Base-by-base conservation (phyloP, 2,113 vertebrate species). In the Archocentrus centrarchus region DNA sequence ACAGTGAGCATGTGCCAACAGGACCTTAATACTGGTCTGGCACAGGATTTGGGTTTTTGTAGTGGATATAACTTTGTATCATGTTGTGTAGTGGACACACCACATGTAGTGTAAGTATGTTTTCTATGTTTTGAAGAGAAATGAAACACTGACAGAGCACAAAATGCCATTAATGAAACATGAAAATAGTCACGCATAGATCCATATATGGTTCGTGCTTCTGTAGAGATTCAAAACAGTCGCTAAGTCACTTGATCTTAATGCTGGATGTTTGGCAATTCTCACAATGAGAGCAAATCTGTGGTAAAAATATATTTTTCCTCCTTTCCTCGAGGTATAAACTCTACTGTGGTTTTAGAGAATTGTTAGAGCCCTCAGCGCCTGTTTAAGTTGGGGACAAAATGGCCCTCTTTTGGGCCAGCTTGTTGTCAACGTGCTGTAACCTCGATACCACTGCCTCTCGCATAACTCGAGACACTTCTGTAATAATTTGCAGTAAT, bases 1-100 rank as follows among this genome's bases (percentile, higher is more conserved):
- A 63, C 79, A 53, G 37, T 9, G 75, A 82, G 86, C 82, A 55
- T 81, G 77, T 88, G 91, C 47, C 91, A 81, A 77, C 66, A 68
- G 77, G 58, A 30, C 79, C 53, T 10, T 60, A 80, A 75, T 88
- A 58, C 50, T 53, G 80, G 55, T 83, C n/a, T 20, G 47, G 47
- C 47, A 53, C 66, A 73, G 6, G 53, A n/a, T 73, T 73, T 55
- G 47, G 47, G 6, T 8, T 73, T 55, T 32, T n/a, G 27, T n/a
- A 73, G 18, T 55, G 1, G 3, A 11, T n/a, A 1, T 0, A 0
- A 32, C 27, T 4, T 53, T 0, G 44, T 53, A 17, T 18, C 50
- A 22, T 70, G 66, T 50, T 7, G 39, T 66, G 13, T 66, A 9
- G 22, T 53, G 47, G 47, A 3, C 55, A n/a, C 53, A 20, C 24